Percentiles rank a stretch among this genome's conserved stretches.
These are phyloP conservation scores for Phalangium opilio DNA, from an alignment of 2,888 invertebrate genomes.

Conservation along the genomic window DNA sequence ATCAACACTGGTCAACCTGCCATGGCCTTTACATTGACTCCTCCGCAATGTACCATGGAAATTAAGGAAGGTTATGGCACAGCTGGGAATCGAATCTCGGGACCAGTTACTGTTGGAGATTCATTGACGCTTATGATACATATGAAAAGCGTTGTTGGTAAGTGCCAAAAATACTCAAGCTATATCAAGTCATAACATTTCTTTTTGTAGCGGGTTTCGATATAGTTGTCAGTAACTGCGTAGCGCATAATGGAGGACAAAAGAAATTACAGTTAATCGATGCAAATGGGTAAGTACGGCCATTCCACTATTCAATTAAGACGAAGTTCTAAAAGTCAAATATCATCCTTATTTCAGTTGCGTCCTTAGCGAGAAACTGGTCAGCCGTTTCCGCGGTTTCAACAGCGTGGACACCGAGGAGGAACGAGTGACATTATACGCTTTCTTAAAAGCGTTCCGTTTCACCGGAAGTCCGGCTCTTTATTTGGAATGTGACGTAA, in stretches of 20 bases:
- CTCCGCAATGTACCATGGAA: constrained; percentile 92
- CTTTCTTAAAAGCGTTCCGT: constrained; percentile 85
- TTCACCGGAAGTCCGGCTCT: constrained; percentile 76
- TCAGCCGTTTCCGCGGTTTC: constrained; percentile 80
- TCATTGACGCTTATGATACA: constrained; percentile 81
- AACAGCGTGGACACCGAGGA: constrained; percentile 70
- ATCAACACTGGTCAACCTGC: constrained; percentile 89
- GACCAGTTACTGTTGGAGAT: constrained; percentile 81
- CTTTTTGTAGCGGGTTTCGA: constrained; percentile 63
- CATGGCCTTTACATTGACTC: constrained; percentile 67
- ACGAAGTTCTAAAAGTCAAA: no score
- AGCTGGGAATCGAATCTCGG: constrained; percentile 64
- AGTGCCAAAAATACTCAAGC: constrained; percentile 23
- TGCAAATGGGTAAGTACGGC: constrained; percentile 72
- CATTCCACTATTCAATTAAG: no score
- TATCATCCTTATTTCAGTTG: constrained; percentile 54
- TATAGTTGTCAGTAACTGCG: constrained; percentile 85
- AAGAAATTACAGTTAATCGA: constrained; percentile 82
- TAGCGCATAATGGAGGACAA: constrained; percentile 81
- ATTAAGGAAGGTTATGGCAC: constrained; percentile 81
- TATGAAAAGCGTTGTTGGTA: constrained; percentile 87
- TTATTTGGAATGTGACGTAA: constrained; percentile 84
- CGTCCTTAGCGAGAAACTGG: constrained; percentile 80
- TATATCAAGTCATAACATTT: not conserved
- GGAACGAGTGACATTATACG: constrained; percentile 83